Evolutionary conservation across 1,140 invertebrate species (phyloP), one percentile per base, ranked within the genome.

Genomic region (Drosophila triauraria): DNA sequence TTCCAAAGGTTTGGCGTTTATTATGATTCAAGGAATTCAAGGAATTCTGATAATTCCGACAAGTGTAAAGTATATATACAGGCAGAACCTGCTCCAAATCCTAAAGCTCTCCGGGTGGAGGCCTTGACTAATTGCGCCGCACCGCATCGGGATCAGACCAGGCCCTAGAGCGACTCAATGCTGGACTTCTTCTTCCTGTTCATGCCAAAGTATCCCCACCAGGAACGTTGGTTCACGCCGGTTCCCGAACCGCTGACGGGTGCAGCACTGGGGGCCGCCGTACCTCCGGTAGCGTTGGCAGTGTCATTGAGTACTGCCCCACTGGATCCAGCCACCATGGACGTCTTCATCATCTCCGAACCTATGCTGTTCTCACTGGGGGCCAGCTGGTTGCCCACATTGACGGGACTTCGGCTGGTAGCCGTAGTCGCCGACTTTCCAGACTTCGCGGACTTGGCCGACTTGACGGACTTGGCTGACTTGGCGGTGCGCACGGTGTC

Each of bases 191-290:
- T 82, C 43, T 40, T 65, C 46, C 38, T 75, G 32, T 53, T 75
- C 42, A 83, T 70, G 2, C 80, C 80, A 13, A 82, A 38, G 42
- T 70, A 82, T 7, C 74, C 70, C 80, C 75, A 83, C 80, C 80
- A 82, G 25, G 75, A 13, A 17, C 2, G 20, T 8, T 35, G 17
- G 8, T 23, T 23, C 17, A 17, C 23, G 15, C 20, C 20, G 56
- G 32, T 12, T 20, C 3, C 50, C 10, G 74, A 10, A 0, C 5
- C 3, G 4, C 23, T 13, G 10, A 20, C 43, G 2, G 40, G 9
- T 12, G 9, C 17, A 38, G n/a, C 23, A 27, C 12, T 56, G 32
- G 60, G 12, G 5, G 12, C 51, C 25, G 15, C 13, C 17, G 50
- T 10, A 35, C 10, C 10, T 25, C 17, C 50, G 13, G 7, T n/a